Evolutionary conservation across 2,797 vertebrate genomes (phyloP).

Genomic region (Premnoplex brunnescens): DNA sequence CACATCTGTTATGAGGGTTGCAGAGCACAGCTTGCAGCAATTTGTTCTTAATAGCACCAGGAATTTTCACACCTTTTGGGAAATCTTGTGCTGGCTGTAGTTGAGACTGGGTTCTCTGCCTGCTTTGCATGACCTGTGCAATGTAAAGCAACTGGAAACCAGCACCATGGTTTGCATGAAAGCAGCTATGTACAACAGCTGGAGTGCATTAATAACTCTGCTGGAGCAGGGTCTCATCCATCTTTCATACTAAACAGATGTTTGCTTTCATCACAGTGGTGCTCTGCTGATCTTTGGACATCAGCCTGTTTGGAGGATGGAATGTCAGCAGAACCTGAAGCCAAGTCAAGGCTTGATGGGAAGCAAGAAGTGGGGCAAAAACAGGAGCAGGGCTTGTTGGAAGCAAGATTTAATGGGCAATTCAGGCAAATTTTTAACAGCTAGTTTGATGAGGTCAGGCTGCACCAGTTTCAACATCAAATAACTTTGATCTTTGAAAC

Average conservation of each 20-base stretch:
- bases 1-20: not conserved
- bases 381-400: not conserved
- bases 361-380: not conserved
- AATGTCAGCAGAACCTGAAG: not conserved
- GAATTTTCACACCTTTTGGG: not conserved
- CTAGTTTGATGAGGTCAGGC: not conserved
- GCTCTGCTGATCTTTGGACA: not conserved
- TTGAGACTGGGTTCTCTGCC: not conserved
- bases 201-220: not conserved
- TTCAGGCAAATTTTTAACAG: not conserved
- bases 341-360: not conserved
- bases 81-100: not conserved
- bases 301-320: not conserved
- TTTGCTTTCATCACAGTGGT: not conserved
- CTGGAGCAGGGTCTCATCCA: not conserved
- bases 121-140: not conserved
- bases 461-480: not conserved
- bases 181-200: not conserved
- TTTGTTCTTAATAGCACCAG: not conserved
- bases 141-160: not conserved
- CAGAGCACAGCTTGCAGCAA: not conserved
- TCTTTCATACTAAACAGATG: not conserved
- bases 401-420: not conserved
- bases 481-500: slow-evolving; percentile 6
- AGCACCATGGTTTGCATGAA: not conserved